Base-by-base conservation (phyloP, 2,888 invertebrate genomes). In the Melitaea athalia region DNA sequence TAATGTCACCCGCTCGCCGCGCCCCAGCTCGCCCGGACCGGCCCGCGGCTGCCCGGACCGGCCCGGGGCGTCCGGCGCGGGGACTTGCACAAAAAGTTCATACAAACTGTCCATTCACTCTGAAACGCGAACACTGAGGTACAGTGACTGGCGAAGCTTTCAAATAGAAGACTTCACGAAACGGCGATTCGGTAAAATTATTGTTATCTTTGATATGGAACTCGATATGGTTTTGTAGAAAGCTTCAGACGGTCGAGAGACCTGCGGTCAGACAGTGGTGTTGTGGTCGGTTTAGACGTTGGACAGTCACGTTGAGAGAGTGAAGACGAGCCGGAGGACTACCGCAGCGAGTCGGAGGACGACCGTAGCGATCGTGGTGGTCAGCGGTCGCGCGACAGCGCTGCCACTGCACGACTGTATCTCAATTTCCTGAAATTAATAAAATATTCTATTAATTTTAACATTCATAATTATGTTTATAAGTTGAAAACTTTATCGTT, bases 371-470 rank as follows among this genome's bases (percentile, higher is more conserved):
- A 84, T 64, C 50, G 86, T 74, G 24, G 81, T 84, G 73, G 80
- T 74, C 42, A 84, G 64, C 7, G 90, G 84, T 57, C 77, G 75
- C 53, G 78, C 71, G 52, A 84, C 84, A 0, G 78, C 84, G 14
- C 88, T 90, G 74, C 94, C 93, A 4, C 95, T 95, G 81, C 95
- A 95, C 42, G 95, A 94, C 75, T 92, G 94, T 75, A 95, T 95
- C 83, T 95, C 95, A 75, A 94, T 95, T 91, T 95, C 95, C 95
- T 95, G 83, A 5, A 73, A 67, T 8, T 8, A 14, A 53, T 31
- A 55, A 14, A 33, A 31, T 31, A 52, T 31, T 15, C 15, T 52
- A 52, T 31, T 31, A 11, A 53, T 53, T 24, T 24, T 45, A 14
- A 8, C 14, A 53, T 24, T 50, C 8, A 3, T 7, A n/a, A n/a